phyloP scores from a whole-genome alignment of 2,888 invertebrate genomes.

The Latrodectus hesperus region DNA sequence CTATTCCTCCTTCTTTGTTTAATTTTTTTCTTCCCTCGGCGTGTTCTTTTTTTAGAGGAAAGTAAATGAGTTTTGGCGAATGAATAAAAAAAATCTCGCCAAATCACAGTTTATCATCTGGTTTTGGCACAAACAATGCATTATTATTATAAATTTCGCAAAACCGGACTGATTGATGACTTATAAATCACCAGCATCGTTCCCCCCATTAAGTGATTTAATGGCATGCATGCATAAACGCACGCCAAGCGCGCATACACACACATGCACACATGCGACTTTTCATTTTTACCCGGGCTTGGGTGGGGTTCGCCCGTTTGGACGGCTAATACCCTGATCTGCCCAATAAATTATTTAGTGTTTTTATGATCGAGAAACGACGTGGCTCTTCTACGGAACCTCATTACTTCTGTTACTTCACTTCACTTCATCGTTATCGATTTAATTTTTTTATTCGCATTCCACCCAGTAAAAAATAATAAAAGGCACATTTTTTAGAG shows the following conservation, averaged over 20 bases:
- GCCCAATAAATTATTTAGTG: slow-evolving; percentile 69
- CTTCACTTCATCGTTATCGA: slow-evolving; percentile 58
- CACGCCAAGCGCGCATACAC: slow-evolving; percentile 43
- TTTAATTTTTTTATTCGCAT: slow-evolving; percentile 22
- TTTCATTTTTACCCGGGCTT: slow-evolving; percentile 53
- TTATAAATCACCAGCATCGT: slow-evolving; percentile 67
- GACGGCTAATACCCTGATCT: slow-evolving; percentile 61
- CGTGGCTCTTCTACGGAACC: slow-evolving; percentile 23
- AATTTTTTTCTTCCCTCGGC: slow-evolving; percentile 11
- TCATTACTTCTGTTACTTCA: slow-evolving; percentile 67
- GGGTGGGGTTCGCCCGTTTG: slow-evolving; percentile 52
- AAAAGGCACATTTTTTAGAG: slow-evolving; percentile 32
- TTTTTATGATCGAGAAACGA: slow-evolving; percentile 60
- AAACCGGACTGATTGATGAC: slow-evolving; percentile 63
- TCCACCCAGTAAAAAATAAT: neutral
- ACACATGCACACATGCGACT: slow-evolving; percentile 47
- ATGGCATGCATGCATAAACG: slow-evolving; percentile 66
- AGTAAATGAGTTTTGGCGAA: slow-evolving; percentile 52
- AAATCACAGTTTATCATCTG: slow-evolving; percentile 69
- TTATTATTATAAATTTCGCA: slow-evolving; percentile 69
- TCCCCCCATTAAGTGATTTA: slow-evolving; percentile 68
- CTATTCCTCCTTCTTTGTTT: slow-evolving; percentile 38
- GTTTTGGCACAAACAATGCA: slow-evolving; percentile 68
- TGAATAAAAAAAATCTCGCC: slow-evolving; percentile 24
- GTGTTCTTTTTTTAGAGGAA: slow-evolving; percentile 25